A percentile compares a stretch with the other conserved stretches of the same genome.
Evolutionary conservation across 2,113 vertebrate species (phyloP).

Genomic region (Xenopus laevis): DNA sequence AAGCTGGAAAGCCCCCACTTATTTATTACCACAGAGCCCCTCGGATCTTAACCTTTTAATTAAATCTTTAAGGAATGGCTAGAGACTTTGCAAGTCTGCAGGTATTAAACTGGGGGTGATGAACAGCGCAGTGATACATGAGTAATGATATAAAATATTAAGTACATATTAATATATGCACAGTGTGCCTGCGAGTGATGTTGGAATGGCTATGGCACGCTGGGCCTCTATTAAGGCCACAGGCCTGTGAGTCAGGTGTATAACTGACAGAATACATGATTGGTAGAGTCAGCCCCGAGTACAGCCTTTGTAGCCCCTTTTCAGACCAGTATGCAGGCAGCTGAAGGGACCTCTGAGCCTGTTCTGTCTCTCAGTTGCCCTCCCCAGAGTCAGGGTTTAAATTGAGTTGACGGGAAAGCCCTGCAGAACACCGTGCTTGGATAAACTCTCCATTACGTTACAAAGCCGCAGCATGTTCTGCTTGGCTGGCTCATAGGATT

Average conservation of each 20-base stretch:
- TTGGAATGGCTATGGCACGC: no score
- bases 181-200: neutral
- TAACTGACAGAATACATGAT: conserved; percentile 5
- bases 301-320: neutral
- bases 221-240: no score
- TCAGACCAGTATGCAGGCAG: neutral
- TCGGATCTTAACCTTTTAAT: neutral
- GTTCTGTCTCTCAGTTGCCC: neutral
- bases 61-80: neutral
- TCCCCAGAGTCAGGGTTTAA: conserved; percentile 15
- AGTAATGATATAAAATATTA: no score
- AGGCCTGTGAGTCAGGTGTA: neutral
- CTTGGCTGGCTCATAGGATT: conserved; percentile 29
- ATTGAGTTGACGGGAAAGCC: conserved; percentile 21
- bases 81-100: neutral
- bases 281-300: neutral
- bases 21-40: neutral
- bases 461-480: conserved; percentile 16
- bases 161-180: neutral
- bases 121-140: no score
- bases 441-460: conserved; percentile 40
- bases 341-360: neutral
- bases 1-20: no score
- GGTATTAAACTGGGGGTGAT: neutral
- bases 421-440: conserved; percentile 5